A percentile compares a stretch with the other conserved stretches of the same genome.
Conservation (phyloP, 2,888 invertebrate genomes). For the Eurytoma adleriae region DNA sequence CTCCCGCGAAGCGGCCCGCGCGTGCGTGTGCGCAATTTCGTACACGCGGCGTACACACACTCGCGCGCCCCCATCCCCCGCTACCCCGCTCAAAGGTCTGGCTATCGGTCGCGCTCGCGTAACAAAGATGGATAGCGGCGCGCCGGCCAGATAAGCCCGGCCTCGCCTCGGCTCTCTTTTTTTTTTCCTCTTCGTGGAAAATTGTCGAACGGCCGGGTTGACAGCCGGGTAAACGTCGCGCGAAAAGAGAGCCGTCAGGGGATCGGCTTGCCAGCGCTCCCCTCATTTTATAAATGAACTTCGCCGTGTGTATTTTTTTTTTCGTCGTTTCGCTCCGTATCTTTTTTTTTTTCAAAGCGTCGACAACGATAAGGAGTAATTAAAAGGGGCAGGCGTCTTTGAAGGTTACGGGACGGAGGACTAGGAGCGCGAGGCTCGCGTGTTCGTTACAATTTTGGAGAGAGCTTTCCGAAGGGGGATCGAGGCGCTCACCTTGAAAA, state of each 20-base stretch:
- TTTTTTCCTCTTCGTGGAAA: constrained; percentile 30
- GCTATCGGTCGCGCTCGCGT: constrained; percentile 21
- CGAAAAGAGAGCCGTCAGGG: background rate
- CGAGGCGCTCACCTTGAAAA: background rate
- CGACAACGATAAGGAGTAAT: constrained; percentile 35
- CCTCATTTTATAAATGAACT: constrained; percentile 46
- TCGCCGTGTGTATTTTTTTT: background rate
- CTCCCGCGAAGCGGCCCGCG: constrained; percentile 4
- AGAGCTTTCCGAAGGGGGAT: background rate
- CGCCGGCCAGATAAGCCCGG: constrained; percentile 40
- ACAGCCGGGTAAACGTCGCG: constrained; percentile 33
- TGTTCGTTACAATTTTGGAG: constrained; percentile 5
- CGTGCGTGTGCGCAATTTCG: constrained; percentile 4
- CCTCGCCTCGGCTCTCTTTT: constrained; percentile 3
- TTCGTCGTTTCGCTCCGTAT: background rate
- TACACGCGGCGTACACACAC: background rate
- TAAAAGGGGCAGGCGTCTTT: constrained; percentile 25
- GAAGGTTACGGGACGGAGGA: constrained; percentile 1
- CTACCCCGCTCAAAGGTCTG: background rate
- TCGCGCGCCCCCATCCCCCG: background rate
- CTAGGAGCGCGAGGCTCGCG: background rate
- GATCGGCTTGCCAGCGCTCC: constrained; percentile 26
- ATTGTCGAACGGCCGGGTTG: constrained; percentile 41
- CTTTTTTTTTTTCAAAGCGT: background rate
- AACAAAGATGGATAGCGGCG: constrained; percentile 52